Evolutionary conservation across 2,888 invertebrate genomes (phyloP), one percentile per base, ranked within the genome.

Genomic region (Embidobia sp.): DNA sequence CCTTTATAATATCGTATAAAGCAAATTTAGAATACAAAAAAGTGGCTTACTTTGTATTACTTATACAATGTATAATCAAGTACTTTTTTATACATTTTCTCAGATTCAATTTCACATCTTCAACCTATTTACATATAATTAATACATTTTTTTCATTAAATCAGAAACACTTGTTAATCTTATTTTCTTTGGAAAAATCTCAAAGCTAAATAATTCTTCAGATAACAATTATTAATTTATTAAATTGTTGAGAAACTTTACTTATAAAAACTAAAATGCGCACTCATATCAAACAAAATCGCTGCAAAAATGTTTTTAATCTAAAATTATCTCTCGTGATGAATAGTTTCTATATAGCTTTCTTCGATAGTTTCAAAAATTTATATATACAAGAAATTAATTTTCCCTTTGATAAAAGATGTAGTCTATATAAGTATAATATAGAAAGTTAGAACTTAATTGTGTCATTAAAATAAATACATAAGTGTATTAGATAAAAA

Each of bases 391-490:
- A 4, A 35, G 2, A 10, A 19, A 40, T 27, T 16, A 6, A 29
- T 18, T 42, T 42, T 57, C 31, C 22, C 19, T 27, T 42, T 31
- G n/a, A 44, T 57, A n/a, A 27, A 29, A 11, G 7, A 18, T 35
- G 2, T 16, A 15, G 31, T 35, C 27, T 35, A 22, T 46, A 11
- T 35, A 22, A 26, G 33, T 22, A 26, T 35, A 44, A 22, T n/a
- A 46, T 46, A 35, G 59, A 44, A 59, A 59, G 35, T 35, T 59
- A n/a, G 5, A 26, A 3, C 18, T 19, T 35, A 19, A 59, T 40
- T 26, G 22, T 26, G 8, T 31, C 22, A 44, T 57, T 57, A 57
- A 44, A 57, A 33, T 57, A 44, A 57, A 33, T 44, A 33, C 22
- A 55, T 29, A 29, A 29, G 27, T 31, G 16, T 11, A 16, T 44